These are phyloP conservation scores for Ctenomys sociabilis DNA, from an alignment of 2,113 vertebrate species.

Conservation along the genomic window DNA sequence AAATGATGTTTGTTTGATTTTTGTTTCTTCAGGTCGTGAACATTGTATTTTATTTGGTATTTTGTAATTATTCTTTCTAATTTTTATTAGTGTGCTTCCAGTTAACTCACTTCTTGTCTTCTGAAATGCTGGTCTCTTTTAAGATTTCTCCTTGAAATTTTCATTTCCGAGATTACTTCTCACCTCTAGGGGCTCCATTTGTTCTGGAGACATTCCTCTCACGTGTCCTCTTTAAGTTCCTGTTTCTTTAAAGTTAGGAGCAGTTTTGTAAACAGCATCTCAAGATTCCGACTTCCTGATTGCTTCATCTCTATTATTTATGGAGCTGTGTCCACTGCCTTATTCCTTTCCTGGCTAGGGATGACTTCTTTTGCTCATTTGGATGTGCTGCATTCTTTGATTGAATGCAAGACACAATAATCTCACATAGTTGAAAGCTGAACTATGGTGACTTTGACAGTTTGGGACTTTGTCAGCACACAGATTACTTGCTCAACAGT, in stretches of 20 bases:
- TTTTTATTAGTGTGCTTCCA: background rate
- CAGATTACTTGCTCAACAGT: background rate
- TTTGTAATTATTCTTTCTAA: background rate
- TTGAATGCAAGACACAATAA: background rate
- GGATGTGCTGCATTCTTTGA: background rate
- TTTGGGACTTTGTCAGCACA: background rate
- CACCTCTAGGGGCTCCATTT: background rate
- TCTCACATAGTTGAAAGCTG: background rate
- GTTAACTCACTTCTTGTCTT: slow-evolving; percentile 29
- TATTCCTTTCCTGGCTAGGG: background rate
- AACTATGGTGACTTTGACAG: background rate
- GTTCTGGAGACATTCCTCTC: background rate
- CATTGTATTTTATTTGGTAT: background rate
- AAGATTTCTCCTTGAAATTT: background rate
- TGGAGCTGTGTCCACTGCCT: background rate
- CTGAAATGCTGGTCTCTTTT: background rate
- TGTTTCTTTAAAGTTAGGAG: slow-evolving; percentile 28
- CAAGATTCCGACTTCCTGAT: background rate
- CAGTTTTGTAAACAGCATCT: background rate
- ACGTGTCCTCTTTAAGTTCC: background rate
- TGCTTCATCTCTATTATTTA: slow-evolving; percentile 37
- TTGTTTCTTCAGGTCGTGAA: background rate
- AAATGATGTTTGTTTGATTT: background rate
- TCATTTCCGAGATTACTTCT: slow-evolving; percentile 40
- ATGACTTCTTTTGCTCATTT: slow-evolving; percentile 10